A percentile compares a stretch with the other conserved stretches of the same genome.
Evolutionary conservation across 1,140 invertebrate genomes (phyloP).

Genomic region (Delia radicum): DNA sequence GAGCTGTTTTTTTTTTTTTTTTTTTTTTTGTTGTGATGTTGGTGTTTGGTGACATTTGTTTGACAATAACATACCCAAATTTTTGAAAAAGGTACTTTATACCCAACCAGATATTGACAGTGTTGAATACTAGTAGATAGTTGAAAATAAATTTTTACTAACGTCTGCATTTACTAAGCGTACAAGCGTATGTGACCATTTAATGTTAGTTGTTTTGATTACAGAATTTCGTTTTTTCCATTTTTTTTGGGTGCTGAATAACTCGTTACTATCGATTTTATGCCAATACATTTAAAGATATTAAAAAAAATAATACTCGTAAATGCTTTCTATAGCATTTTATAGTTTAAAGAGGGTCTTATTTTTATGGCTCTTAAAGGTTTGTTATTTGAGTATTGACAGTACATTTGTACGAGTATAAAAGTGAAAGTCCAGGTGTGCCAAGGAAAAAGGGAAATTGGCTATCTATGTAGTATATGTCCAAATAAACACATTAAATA

Average conservation of each 20-base stretch:
- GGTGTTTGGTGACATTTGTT: conserved; percentile 12
- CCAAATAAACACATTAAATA: not conserved
- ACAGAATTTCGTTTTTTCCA: not conserved
- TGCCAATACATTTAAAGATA: not conserved
- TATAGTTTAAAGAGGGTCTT: conserved; percentile 6
- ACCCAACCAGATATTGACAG: not conserved
- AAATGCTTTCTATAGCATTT: conserved; percentile 6
- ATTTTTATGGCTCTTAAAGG: not conserved
- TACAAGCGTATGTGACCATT: not conserved
- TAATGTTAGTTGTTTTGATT: not conserved
- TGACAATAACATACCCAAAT: conserved; percentile 10
- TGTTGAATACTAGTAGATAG: not conserved
- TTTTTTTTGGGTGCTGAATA: not conserved
- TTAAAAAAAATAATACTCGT: not conserved
- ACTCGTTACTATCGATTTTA: not conserved
- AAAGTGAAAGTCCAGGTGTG: conserved; percentile 18
- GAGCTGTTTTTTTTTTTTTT: not conserved
- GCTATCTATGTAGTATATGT: not conserved
- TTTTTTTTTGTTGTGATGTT: not conserved
- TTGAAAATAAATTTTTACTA: too few relatives aligned
- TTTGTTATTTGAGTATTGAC: not conserved
- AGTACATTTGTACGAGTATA: not conserved
- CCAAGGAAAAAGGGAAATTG: not conserved
- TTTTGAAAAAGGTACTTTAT: conserved; percentile 15
- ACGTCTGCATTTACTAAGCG: too few relatives aligned